Conservation (phyloP, 2,113 vertebrate species). For the Lathamus discolor region DNA sequence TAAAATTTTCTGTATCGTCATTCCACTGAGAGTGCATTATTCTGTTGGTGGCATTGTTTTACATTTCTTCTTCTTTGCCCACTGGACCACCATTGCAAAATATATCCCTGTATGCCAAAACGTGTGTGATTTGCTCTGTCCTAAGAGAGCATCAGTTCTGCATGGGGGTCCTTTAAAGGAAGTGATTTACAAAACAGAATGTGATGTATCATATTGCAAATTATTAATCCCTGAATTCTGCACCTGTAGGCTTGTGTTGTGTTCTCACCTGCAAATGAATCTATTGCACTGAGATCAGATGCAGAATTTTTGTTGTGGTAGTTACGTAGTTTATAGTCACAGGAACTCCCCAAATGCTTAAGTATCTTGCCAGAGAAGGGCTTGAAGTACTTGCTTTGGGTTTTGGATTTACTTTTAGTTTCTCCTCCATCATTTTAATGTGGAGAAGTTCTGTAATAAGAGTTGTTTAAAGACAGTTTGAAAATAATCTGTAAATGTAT, state of each 20-base stretch:
- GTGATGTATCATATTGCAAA: neutral
- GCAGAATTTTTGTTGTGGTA: neutral
- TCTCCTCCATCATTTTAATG: neutral
- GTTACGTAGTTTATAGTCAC: neutral
- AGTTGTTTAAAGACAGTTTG: neutral
- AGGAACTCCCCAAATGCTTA: neutral
- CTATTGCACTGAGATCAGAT: neutral
- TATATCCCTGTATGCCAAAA: neutral
- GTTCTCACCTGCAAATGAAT: neutral
- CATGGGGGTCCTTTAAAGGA: neutral
- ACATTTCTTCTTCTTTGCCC: neutral
- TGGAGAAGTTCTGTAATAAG: neutral
- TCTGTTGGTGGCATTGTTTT: neutral
- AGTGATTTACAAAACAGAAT: neutral
- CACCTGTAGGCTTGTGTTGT: neutral
- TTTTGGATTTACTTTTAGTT: neutral
- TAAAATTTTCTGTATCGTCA: neutral
- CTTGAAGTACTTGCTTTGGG: neutral
- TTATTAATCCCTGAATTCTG: neutral
- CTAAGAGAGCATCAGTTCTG: neutral
- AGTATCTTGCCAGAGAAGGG: neutral
- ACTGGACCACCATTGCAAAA: neutral
- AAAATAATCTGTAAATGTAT: neutral
- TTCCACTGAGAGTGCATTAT: neutral
- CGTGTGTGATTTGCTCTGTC: neutral